Evolutionary conservation across 2,888 invertebrate genomes (phyloP).

Genomic region (Sarcophaga carnaria): DNA sequence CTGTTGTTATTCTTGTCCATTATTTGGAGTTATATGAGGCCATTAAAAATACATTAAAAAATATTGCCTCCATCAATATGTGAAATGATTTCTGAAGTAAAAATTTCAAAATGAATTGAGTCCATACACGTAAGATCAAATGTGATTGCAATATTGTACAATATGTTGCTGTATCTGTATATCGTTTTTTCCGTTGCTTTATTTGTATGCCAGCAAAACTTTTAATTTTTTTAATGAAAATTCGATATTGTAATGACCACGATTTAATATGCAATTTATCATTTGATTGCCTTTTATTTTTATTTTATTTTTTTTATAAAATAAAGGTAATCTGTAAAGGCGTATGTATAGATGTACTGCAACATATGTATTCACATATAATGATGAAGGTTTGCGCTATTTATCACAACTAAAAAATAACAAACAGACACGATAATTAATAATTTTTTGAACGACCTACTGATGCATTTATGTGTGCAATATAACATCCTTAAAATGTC

Average conservation of each 20-base stretch:
- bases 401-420: no score
- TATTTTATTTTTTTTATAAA: no score
- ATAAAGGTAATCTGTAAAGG: no score
- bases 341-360: no score
- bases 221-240: background rate
- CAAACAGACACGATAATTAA: no score
- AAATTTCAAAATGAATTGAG: slow-evolving; percentile 18
- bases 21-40: slow-evolving; percentile 17
- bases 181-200: no score
- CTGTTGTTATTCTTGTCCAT: slow-evolving; percentile 1
- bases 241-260: slow-evolving; percentile 15
- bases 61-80: background rate
- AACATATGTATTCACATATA: no score
- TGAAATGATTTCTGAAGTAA: slow-evolving; percentile 39
- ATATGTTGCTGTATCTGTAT: background rate
- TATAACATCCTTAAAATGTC: no score
- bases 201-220: no score
- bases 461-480: no score
- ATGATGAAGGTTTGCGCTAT: no score
- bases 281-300: slow-evolving; percentile 4
- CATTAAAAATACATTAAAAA: slow-evolving; percentile 56
- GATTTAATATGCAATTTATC: slow-evolving; percentile 35
- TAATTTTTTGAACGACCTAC: no score
- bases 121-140: background rate
- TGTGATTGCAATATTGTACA: background rate